phyloP scores from a whole-genome alignment of 2,888 invertebrate species.

The Eledona agricola region DNA sequence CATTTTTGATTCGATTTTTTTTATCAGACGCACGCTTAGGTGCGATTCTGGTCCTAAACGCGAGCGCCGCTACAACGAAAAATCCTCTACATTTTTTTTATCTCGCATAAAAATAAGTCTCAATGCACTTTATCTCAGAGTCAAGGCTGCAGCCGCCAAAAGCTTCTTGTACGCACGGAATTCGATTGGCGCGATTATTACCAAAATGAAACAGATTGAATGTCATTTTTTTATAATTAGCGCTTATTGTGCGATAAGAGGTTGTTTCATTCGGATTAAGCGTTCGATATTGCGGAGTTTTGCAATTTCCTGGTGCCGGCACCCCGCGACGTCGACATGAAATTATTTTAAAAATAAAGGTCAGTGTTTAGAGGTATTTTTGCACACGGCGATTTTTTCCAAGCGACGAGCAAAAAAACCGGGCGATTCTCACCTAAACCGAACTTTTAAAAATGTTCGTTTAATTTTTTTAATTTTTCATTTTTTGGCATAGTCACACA shows the following conservation, averaged over 20 bases:
- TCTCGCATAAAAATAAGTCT: constrained; percentile 23
- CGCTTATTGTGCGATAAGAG: too few species aligned
- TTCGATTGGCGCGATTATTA: constrained; percentile 6
- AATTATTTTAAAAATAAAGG: constrained; percentile 18
- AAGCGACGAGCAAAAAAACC: constrained; percentile 6
- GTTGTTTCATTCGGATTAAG: too few species aligned
- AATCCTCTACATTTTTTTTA: constrained; percentile 24
- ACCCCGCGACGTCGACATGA: too few species aligned
- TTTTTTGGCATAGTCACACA: too few species aligned
- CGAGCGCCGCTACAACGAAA: constrained; percentile 21
- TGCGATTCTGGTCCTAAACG: constrained; percentile 20
- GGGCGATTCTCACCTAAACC: neutral
- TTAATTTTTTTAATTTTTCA: too few species aligned
- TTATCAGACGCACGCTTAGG: constrained; percentile 24
- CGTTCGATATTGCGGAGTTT: too few species aligned
- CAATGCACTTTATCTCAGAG: constrained; percentile 30
- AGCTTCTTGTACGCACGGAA: constrained; percentile 4
- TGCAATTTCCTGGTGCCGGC: too few species aligned
- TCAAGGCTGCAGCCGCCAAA: constrained; percentile 17
- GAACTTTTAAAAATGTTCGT: neutral
- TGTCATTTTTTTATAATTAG: constrained; percentile 19
- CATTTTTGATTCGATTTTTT: constrained; percentile 24
- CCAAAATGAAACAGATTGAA: constrained; percentile 5
- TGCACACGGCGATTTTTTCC: constrained; percentile 28
- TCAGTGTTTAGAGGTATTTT: constrained; percentile 19